Evolutionary conservation across 2,888 invertebrate genomes (phyloP).

Genomic region (Ophraella communa): DNA sequence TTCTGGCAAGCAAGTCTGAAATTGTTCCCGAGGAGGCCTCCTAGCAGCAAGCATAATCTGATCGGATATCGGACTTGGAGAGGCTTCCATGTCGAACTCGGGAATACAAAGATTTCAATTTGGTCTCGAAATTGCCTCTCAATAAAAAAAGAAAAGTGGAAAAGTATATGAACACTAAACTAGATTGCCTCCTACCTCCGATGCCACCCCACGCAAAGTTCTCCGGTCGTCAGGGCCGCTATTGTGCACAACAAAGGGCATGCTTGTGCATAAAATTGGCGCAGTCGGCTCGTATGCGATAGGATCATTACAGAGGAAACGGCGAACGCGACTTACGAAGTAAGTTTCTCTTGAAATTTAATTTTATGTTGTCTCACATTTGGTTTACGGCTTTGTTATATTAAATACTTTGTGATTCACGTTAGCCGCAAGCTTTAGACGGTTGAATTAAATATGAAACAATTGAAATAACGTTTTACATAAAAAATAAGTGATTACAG

Average conservation of each 20-base stretch:
- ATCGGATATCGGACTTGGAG: constrained; percentile 59
- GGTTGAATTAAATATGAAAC: not conserved
- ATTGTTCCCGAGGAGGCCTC: constrained; percentile 43
- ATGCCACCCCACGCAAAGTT: constrained; percentile 11
- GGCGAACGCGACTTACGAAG: constrained; percentile 26
- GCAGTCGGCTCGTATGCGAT: constrained; percentile 43
- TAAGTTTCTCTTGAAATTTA: constrained; percentile 20
- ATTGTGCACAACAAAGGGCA: constrained; percentile 47
- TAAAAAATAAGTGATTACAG: no score
- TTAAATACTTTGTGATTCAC: constrained; percentile 19
- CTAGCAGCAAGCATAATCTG: constrained; percentile 56
- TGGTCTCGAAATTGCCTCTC: constrained; percentile 60
- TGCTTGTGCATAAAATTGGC: constrained; percentile 46
- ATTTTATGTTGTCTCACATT: constrained; percentile 18
- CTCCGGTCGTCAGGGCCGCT: constrained; percentile 36
- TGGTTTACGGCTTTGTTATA: constrained; percentile 10
- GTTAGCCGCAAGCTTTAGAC: constrained; percentile 6
- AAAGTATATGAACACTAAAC: constrained; percentile 59
- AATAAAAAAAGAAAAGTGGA: constrained; percentile 58
- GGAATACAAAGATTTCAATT: constrained; percentile 61
- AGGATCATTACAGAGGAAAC: constrained; percentile 40
- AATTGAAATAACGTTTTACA: not conserved
- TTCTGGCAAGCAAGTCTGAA: constrained; percentile 15
- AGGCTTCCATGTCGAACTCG: constrained; percentile 57
- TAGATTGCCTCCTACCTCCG: constrained; percentile 47